Evolutionary conservation across 1,140 invertebrate species (phyloP).

Genomic region (Conopomorpha cramerella): DNA sequence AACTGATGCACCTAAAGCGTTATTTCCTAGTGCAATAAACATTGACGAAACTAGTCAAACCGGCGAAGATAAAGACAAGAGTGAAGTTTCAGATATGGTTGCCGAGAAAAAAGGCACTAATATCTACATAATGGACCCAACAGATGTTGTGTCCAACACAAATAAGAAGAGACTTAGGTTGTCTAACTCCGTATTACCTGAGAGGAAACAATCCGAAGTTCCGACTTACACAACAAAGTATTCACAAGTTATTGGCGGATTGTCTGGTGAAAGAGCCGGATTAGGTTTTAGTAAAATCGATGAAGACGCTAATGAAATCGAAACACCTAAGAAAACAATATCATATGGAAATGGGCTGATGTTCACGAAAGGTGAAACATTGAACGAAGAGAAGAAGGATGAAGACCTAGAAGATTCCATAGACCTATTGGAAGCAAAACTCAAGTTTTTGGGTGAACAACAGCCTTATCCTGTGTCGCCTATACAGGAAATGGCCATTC

Average conservation of each 20-base stretch:
- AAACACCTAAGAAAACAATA: slow-evolving; percentile 33
- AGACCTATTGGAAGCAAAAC: slow-evolving; percentile 32
- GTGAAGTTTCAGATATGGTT: slow-evolving; percentile 6
- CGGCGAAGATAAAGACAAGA: slow-evolving; percentile 9
- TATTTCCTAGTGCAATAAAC: slow-evolving; percentile 23
- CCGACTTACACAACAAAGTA: slow-evolving; percentile 46
- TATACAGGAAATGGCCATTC: slow-evolving; percentile 44
- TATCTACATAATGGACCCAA: slow-evolving; percentile 22
- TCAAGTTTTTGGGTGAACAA: slow-evolving; percentile 36
- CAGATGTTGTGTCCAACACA: slow-evolving; percentile 18
- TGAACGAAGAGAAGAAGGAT: slow-evolving; percentile 43
- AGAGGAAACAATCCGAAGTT: slow-evolving; percentile 21
- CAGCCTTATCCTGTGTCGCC: slow-evolving; percentile 26
- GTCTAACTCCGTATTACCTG: slow-evolving; percentile 38
- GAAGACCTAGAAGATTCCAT: slow-evolving; percentile 31
- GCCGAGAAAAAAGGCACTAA: slow-evolving; percentile 32
- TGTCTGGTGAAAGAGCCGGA: slow-evolving; percentile 35
- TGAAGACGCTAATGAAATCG: slow-evolving; percentile 9
- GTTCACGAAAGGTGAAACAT: slow-evolving; percentile 41
- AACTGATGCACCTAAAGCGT: slow-evolving; percentile 9
- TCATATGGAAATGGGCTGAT: slow-evolving; percentile 39
- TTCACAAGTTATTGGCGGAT: slow-evolving; percentile 40
- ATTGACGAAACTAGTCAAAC: slow-evolving; percentile 7
- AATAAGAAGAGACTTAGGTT: slow-evolving; percentile 36
- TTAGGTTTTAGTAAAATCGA: slow-evolving; percentile 40